Evolutionary conservation across 1,140 invertebrate genomes (phyloP), one percentile per base, ranked within the genome.

Genomic region (Maconellicoccus hirsutus): DNA sequence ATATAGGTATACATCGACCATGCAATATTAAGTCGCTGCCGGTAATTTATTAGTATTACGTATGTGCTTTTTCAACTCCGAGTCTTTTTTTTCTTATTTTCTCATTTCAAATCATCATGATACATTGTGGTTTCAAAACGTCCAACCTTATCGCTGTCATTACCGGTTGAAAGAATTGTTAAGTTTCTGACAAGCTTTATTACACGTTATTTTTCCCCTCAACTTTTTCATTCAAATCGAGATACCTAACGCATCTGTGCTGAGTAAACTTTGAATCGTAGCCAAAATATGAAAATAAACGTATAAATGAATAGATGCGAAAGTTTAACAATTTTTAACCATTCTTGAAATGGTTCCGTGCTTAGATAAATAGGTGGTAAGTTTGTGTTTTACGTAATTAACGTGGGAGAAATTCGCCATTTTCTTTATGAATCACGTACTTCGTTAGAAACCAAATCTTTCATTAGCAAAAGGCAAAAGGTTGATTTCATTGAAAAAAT

Each of bases 121-220:
- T 52, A 52, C 42, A 52, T 52, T 14, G 4, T 16, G 42, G 12
- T 16, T 52, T 52, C 42, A 19, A 52, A 52, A 52, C n/a, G n/a
- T 52, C 42, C 16, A 19, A 52, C 6, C 6, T 52, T 52, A 52
- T 52, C 42, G 42, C 16, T 16, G 42, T 52, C 42, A 52, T 52
- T 52, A 52, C 42, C 42, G 42, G 42, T 8, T 52, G n/a, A 52
- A 52, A 52, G 42, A 52, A 52, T 52, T 52, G 42, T 52, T 52
- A 52, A 52, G 42, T 52, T 52, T 52, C 42, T 52, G 42, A 52
- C 42, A 52, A 19, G 42, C n/a, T 52, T 52, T 52, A 52, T 52
- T 52, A 52, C 42, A 6, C 6, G n/a, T 16, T 19, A 52, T 52
- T 8, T 52, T 52, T 52, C n/a, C 42, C 3, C 12, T 14, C 4